phyloP scores from a whole-genome alignment of 2,888 invertebrate species.

The Noctua pronuba region DNA sequence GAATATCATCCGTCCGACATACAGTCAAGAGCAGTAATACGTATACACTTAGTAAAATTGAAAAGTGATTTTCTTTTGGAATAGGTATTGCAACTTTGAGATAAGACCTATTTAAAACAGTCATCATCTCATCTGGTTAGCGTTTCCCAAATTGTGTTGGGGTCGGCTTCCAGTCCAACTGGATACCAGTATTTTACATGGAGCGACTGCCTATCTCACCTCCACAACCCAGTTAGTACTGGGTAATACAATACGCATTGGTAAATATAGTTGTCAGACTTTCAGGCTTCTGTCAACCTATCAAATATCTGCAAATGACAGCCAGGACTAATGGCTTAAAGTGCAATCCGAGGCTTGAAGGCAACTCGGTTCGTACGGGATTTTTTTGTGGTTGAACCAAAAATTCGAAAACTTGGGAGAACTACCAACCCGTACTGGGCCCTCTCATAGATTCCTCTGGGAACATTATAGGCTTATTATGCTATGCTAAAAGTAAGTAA shows the following conservation, averaged over 20 bases:
- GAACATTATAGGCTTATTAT: background rate
- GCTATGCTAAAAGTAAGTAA: background rate
- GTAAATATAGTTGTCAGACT: background rate
- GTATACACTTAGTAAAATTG: background rate
- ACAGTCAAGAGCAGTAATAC: slow-evolving; percentile 1
- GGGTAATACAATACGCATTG: background rate
- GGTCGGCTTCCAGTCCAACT: background rate
- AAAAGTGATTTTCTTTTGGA: background rate
- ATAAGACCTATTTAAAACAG: background rate
- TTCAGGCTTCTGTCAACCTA: background rate
- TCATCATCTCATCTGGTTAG: background rate
- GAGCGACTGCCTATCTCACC: background rate
- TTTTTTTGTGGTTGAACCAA: background rate
- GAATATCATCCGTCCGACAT: slow-evolving; percentile 51
- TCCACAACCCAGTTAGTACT: background rate
- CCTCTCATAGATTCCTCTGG: background rate
- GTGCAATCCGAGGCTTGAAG: background rate
- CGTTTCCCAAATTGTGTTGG: background rate
- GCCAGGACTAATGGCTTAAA: background rate
- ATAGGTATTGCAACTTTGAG: background rate
- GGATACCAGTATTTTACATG: background rate
- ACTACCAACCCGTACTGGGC: background rate
- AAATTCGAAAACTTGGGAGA: background rate
- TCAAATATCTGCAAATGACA: background rate
- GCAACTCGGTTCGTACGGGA: too few species aligned